Conservation (phyloP, 2,888 invertebrate genomes). For the Patella ulyssiponensis region DNA sequence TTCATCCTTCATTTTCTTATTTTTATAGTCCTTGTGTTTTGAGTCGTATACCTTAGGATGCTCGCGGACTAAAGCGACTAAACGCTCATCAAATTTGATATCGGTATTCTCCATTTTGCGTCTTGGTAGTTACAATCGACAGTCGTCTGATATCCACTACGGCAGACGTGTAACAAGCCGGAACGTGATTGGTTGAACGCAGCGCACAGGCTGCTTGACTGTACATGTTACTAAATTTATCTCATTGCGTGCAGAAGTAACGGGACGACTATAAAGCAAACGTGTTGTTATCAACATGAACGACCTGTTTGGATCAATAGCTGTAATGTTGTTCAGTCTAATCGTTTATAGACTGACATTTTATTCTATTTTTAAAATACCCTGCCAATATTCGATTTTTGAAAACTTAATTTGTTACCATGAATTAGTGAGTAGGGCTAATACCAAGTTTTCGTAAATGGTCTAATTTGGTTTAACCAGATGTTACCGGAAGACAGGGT, state of each 20-base stretch:
- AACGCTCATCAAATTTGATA: conserved; percentile 4
- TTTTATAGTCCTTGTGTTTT: background rate
- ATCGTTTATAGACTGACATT: too few species aligned
- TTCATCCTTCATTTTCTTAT: background rate
- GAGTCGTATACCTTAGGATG: background rate
- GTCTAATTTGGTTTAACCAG: too few species aligned
- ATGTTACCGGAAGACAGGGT: too few species aligned
- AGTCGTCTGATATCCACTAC: conserved; percentile 4
- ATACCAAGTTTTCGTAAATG: too few species aligned
- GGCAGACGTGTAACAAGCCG: conserved; percentile 9
- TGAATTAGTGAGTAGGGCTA: too few species aligned
- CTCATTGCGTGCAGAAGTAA: conserved; percentile 1
- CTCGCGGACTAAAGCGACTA: background rate
- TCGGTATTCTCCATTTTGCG: background rate
- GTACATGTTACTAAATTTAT: conserved; percentile 5
- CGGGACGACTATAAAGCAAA: too few species aligned
- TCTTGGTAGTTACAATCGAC: background rate
- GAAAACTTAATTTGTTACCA: too few species aligned
- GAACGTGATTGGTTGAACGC: conserved; percentile 9
- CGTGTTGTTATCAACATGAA: too few species aligned
- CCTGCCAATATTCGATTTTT: too few species aligned
- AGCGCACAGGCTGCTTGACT: background rate
- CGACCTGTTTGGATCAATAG: too few species aligned
- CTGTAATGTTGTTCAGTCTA: too few species aligned
- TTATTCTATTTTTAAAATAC: too few species aligned